These are phyloP conservation scores for Hoplias malabaricus DNA, from an alignment of 2,113 vertebrate genomes.

Conservation along the genomic window DNA sequence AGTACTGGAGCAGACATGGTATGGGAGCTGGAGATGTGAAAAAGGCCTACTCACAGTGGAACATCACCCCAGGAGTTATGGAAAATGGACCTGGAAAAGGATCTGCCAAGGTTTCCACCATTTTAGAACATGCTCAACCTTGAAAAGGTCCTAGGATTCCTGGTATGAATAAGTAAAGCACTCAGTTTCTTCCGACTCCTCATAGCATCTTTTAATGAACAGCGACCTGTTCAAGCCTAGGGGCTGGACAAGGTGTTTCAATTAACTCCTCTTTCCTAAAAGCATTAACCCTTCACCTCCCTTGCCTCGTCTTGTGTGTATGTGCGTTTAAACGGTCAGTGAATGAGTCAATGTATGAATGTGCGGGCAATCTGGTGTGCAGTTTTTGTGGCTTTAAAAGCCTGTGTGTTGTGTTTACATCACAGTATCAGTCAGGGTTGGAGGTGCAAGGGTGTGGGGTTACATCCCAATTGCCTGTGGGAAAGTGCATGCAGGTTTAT, in stretches of 20 bases:
- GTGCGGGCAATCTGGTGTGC: slow-evolving; percentile 41
- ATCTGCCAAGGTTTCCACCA: background rate
- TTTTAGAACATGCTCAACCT: background rate
- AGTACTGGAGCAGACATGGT: slow-evolving; percentile 1
- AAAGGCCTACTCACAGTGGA: background rate
- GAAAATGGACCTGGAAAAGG: background rate
- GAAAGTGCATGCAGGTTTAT: slow-evolving; percentile 28
- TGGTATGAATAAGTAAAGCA: background rate
- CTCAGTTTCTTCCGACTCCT: background rate
- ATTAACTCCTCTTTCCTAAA: slow-evolving; percentile 43
- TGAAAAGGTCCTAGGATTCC: background rate
- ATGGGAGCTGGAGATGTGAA: background rate
- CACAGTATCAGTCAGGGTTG: slow-evolving; percentile 51
- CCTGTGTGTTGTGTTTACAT: slow-evolving; percentile 52
- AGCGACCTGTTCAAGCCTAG: slow-evolving; percentile 4
- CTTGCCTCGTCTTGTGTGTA: slow-evolving; percentile 30
- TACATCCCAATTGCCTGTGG: slow-evolving; percentile 46
- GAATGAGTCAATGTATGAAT: background rate
- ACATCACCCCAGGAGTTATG: background rate
- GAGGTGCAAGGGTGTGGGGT: slow-evolving; percentile 49
- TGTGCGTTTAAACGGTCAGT: slow-evolving; percentile 5
- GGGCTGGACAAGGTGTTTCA: slow-evolving; percentile 15
- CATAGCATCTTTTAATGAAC: background rate
- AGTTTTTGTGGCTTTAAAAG: slow-evolving; percentile 44
- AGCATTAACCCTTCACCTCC: slow-evolving; percentile 50